A percentile compares a stretch with the other conserved stretches of the same genome.
phyloP scores from a whole-genome alignment of 2,113 vertebrate species.

The Gobio gobio region DNA sequence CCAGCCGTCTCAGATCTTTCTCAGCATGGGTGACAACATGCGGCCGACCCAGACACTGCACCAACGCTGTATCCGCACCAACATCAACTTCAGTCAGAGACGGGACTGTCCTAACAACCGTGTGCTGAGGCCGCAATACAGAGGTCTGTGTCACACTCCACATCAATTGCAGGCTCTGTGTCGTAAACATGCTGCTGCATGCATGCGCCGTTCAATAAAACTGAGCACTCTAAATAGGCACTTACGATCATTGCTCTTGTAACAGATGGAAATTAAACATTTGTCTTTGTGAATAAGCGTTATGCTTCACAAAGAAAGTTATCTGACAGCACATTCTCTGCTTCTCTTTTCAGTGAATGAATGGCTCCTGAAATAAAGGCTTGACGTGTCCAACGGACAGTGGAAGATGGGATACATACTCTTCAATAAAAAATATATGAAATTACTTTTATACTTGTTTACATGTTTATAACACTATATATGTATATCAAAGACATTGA shows the following conservation, averaged over 20 bases:
- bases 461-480: slow-evolving; percentile 22
- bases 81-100: slow-evolving; percentile 96
- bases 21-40: slow-evolving; percentile 97
- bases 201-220: not conserved
- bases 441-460: slow-evolving; percentile 43
- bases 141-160: slow-evolving; percentile 76
- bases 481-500: not conserved
- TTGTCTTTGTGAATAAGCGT: not conserved
- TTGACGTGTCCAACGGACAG: not conserved
- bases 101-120: slow-evolving; percentile 96
- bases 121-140: slow-evolving; percentile 91
- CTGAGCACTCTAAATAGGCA: slow-evolving; percentile 4
- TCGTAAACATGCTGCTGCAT: not conserved
- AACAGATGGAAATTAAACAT: slow-evolving; percentile 1
- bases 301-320: not conserved
- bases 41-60: slow-evolving; percentile 90
- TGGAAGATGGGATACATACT: not conserved
- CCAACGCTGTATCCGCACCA: slow-evolving; percentile 95
- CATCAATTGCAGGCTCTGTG: not conserved
- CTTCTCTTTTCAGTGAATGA: slow-evolving; percentile 69
- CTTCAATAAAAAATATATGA: not conserved
- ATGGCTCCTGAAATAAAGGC: slow-evolving; percentile 73
- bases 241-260: not conserved
- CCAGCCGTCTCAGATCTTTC: slow-evolving; percentile 94
- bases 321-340: slow-evolving; percentile 2